Base-by-base conservation (phyloP, 2,888 invertebrate species). In the Teleogryllus oceanicus region DNA sequence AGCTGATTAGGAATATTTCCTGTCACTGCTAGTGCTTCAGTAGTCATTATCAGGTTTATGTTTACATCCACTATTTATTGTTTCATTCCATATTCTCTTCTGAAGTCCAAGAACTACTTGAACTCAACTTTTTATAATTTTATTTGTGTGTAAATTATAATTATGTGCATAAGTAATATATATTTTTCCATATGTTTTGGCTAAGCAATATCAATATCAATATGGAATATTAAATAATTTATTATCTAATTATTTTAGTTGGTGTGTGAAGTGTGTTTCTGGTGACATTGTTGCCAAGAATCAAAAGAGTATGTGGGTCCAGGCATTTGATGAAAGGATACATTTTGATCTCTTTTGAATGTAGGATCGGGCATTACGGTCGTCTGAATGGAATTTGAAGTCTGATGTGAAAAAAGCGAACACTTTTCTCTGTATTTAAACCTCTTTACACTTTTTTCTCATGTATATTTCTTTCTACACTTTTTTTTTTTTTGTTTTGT, bases 1-100 rank as follows among this genome's bases (percentile, higher is more conserved):
- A 62, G 62, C 62, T 62, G 62, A 18, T 62, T 62, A 18, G 62
- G 62, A n/a, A 11, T 62, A 62, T 16, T 62, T 62, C 62, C 62
- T 75, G n/a, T 18, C 50, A 51, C 62, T 50, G 50, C 49, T n/a
- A 77, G 20, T 20, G n/a, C 77, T 79, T 77, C 79, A 74, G 74
- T 79, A 79, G 79, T 79, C 79, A 79, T 77, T 62, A 74, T 79
- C 79, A 79, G 79, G 79, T 79, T 79, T 79, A 16, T 78, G 62
- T 62, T 62, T 62, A 62, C 62, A 62, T 62, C 62, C 62, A 13
- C 62, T 62, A 62, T 62, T 62, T 62, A 62, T 62, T 62, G n/a
- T 62, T 62, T 62, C 62, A 62, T 62, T 62, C 62, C 62, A 62
- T 62, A 62, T 62, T 62, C 62, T 62, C 16, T 62, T 62, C n/a